These are phyloP conservation scores for Trichonephila clavipes DNA, from an alignment of 1,140 invertebrate species.

Conservation along the genomic window DNA sequence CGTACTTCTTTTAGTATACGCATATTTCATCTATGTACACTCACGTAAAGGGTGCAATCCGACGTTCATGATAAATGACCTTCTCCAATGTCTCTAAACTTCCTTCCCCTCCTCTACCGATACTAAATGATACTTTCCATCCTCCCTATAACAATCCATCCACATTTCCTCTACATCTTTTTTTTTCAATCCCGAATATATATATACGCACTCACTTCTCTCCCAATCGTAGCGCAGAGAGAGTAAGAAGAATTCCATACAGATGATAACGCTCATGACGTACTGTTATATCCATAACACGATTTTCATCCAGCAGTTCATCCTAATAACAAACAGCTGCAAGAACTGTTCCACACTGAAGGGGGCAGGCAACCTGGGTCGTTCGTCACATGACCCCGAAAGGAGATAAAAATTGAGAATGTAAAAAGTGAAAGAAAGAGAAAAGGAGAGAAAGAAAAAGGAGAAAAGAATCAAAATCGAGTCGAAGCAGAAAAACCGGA, in stretches of 20 bases:
- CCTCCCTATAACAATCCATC: conserved; percentile 14
- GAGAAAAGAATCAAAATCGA: conserved; percentile 48
- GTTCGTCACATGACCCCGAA: conserved; percentile 25
- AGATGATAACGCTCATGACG: conserved; percentile 19
- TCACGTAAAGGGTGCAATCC: neutral
- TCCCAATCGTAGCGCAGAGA: neutral
- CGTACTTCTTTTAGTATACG: too few species aligned
- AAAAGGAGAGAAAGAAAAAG: neutral
- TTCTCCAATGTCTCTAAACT: neutral
- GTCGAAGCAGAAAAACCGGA: neutral
- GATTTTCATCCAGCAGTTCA: conserved; percentile 37
- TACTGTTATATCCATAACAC: conserved; percentile 37
- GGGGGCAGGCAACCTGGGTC: neutral
- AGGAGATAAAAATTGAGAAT: conserved; percentile 57
- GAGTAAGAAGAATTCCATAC: neutral
- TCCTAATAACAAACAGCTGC: conserved; percentile 66
- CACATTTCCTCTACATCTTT: neutral
- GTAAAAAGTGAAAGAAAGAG: conserved; percentile 21
- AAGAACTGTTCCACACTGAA: neutral
- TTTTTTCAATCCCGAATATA: neutral
- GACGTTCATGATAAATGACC: conserved; percentile 14
- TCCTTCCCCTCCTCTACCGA: neutral
- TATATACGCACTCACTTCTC: neutral
- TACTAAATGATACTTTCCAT: conserved; percentile 31
- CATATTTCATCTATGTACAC: neutral